Evolutionary conservation across 2,888 invertebrate genomes (phyloP), one percentile per base, ranked within the genome.

Genomic region (Carabus problematicus): DNA sequence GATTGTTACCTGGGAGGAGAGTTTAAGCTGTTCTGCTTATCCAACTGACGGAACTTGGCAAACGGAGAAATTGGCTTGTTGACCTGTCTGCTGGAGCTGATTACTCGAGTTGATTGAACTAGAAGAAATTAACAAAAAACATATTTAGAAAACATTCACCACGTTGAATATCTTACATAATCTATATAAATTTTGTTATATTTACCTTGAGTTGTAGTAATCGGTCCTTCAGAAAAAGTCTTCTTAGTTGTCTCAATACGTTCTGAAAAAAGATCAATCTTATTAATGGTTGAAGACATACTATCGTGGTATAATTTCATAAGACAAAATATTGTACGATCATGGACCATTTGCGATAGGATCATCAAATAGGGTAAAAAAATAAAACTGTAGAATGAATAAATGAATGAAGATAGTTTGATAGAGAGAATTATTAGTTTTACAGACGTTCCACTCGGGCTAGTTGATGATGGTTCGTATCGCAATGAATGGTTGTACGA

Each of bases 21-120:
- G 78, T 87, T 86, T 70, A 79, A 72, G 77, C 93, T 92, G 82
- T 91, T 92, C 84, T 94, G 93, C 81, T 91, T 91, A 83, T 95
- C 95, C 82, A 95, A 88, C 85, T 95, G 94, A 82, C 91, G 91
- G 86, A 95, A 95, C 86, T 94, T 95, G 79, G 93, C 91, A 84
- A 95, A 94, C 73, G 95, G 93, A 77, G 94, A 94, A 79, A 91
- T 87, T 75, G 91, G 89, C 81, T 89, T 92, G 81, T 87, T 80
- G 84, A 86, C 76, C 84, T 84, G 77, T 82, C 85, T 39, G 8
- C 63, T 82, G 84, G 86, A 82, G 19, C 52, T 47, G 12, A 67
- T 42, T 42, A 67, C 60, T 54, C 60, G 60, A 18, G 58, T 71
- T 40, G 62, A 55, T 29, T 2, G 6, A 29, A 29, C 29, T 29